Base-by-base conservation (phyloP, 2,888 invertebrate genomes). In the Synanthedon formicaeformis region DNA sequence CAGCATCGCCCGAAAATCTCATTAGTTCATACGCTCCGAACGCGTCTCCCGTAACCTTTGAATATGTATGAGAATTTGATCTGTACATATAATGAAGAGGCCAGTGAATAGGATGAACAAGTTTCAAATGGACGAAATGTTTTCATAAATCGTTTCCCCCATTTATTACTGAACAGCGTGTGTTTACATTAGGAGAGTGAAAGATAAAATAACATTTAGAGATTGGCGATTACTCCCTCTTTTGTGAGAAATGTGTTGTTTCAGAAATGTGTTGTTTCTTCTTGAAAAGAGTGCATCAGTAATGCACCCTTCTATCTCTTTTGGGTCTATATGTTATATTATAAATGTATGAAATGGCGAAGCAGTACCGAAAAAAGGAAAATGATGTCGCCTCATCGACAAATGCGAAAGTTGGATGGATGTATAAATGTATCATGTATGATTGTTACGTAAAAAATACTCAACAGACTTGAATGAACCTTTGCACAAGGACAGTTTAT, bases 31-130 rank as follows among this genome's bases (percentile, higher is more conserved):
- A 16, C 49, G 18, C 18, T 49, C 13, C 6, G 16, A 16, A 49
- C 52, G 59, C 62, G 56, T 57, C 54, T 60, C 56, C 57, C 51
- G 58, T 59, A 53, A 58, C 54, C 58, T 65, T 60, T 80, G 78
- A 79, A 80, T 80, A 80, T 80, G 77, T 68, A 80, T 80, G 78
- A 78, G 60, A 71, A 73, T 71, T 65, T 71, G 70, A 72, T 61
- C 64, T 58, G 60, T 60, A 60, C 64, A 48, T 16, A 55, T 14
- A 45, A 45, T 45, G n/a, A 6, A 45, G 45, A 45, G 13, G 50
- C 54, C 57, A 55, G 57, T 56, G 55, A 56, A 59, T 53, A 51
- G 53, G 56, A 55, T 57, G 2, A 34, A 34, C 34, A 3, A 34
- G 10, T 34, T 34, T 2, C 34, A 34, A 34, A 34, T 2, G 0